Evolutionary conservation across 2,113 vertebrate species (phyloP).

Genomic region (Neomonachus schauinslandi): DNA sequence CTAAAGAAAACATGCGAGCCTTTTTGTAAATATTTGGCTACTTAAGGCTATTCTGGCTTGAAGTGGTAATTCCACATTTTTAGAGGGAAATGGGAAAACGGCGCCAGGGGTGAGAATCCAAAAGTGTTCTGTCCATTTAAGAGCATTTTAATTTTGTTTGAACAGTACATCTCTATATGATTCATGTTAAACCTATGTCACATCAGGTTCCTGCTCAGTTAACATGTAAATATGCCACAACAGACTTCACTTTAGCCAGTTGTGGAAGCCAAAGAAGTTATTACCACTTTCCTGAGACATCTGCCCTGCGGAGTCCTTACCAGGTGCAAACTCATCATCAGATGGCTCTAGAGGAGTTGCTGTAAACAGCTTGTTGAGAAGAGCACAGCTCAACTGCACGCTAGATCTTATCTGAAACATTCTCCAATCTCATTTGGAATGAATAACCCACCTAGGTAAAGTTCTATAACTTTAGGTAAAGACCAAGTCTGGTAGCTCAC

Average conservation of each 20-base stretch:
- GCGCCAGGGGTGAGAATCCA: not conserved
- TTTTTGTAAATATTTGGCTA: not conserved
- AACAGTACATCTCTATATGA: not conserved
- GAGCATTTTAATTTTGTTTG: not conserved
- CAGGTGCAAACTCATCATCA: not conserved
- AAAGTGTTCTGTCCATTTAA: not conserved
- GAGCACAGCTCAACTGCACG: not conserved
- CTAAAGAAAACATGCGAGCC: not conserved
- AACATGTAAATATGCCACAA: not conserved
- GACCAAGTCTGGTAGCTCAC: not conserved
- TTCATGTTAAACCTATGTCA: not conserved
- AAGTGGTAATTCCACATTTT: not conserved
- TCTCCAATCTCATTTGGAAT: not conserved
- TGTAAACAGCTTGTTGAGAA: not conserved
- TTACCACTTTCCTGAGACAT: not conserved
- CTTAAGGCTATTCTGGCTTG: not conserved
- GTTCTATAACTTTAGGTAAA: not conserved
- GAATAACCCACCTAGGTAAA: not conserved
- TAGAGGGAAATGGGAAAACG: not conserved
- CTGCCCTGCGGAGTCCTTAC: not conserved
- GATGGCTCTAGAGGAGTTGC: not conserved
- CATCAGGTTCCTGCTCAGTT: not conserved
- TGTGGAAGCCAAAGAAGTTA: not conserved
- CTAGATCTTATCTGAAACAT: not conserved
- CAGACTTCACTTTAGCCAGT: not conserved